A percentile compares a stretch with the other conserved stretches of the same genome.
These are phyloP conservation scores for Ophion ventricosus DNA, from an alignment of 2,888 invertebrate genomes.

Conservation along the genomic window DNA sequence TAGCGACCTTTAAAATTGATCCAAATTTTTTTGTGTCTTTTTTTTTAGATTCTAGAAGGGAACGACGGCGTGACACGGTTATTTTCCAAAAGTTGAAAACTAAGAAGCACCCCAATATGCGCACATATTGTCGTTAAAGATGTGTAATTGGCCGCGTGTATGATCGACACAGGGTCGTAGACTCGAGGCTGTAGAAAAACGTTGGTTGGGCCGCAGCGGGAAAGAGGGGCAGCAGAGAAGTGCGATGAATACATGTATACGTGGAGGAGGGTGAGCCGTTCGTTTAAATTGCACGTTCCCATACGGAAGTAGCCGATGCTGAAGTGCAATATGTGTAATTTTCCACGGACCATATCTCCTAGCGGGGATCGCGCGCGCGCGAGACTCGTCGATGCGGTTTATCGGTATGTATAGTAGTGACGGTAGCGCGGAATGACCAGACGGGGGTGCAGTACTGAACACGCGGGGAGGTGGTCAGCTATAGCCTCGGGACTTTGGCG, in stretches of 20 bases:
- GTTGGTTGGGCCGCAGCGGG: background rate
- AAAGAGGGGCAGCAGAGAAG: slow-evolving; percentile 25
- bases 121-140: slow-evolving; percentile 42
- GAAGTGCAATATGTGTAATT: slow-evolving; percentile 70
- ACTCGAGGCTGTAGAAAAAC: slow-evolving; percentile 20
- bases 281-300: slow-evolving; percentile 62
- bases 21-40: too few relatives aligned
- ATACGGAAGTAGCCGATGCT: slow-evolving; percentile 67
- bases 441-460: background rate
- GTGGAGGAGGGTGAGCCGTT: slow-evolving; percentile 46
- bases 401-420: slow-evolving; percentile 18
- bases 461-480: background rate
- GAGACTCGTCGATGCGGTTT: slow-evolving; percentile 47
- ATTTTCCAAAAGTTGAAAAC: too few relatives aligned
- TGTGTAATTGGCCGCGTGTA: slow-evolving; percentile 23
- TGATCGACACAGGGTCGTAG: slow-evolving; percentile 34
- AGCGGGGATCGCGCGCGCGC: slow-evolving; percentile 45
- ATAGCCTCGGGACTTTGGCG: slow-evolving; percentile 61
- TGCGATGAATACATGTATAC: slow-evolving; percentile 51
- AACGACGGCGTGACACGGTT: too few relatives aligned
- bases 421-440: slow-evolving; percentile 42
- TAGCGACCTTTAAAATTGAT: too few relatives aligned
- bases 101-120: too few relatives aligned
- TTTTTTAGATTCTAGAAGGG: too few relatives aligned
- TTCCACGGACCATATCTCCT: slow-evolving; percentile 60